Base-by-base conservation (phyloP, 37 sponge, comb jelly and placozoan genomes). In the Ianthella basta region DNA sequence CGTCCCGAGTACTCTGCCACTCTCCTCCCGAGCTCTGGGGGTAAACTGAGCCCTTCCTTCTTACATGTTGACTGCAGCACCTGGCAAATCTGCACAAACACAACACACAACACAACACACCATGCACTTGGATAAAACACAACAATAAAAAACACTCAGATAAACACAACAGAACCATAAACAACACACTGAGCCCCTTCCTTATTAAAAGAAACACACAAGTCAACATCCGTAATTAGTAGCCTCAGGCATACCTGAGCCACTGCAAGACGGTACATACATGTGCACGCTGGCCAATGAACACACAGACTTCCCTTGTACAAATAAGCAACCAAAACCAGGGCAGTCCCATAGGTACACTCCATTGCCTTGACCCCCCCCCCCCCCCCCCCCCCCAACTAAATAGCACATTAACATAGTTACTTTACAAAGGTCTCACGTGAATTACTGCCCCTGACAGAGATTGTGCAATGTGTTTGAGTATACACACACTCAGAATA, bases 1-100 rank as follows among this genome's bases (percentile, higher is more conserved):
- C 99, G 84, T 30, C 79, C 65, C 0, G 95, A 95, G 53, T 91
- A 83, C 60, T 97, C 94, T 0, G 97, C 96, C 29, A 99, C 90
- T 82, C 86, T 87, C 82, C 72, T 91, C 3, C 94, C 95, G 60
- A 99, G 89, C 82, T 99, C 97, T 37, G 91, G 67, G 3, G 97
- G 97, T 0, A 99, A 86, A 20, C 69, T 63, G 23, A 99, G 82
- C 0, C 94, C 91, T 65, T 96, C 96, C 88, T 93, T 92, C 80
- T 66, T 90, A 55, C 96, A 96, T 18, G 85, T 87, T 39, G 80
- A 83, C 4, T 91, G 89, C 74, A 97, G 79, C 18, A 97, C 82
- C 13, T 68, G 54, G 60, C 88, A 86, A 41, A 95, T 64, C 96
- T 94, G 60, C 18, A 50, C 32, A 44, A 16, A 41, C 21, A 32